These are phyloP conservation scores for Rapana venosa DNA, from an alignment of 2,888 invertebrate genomes.

Conservation along the genomic window DNA sequence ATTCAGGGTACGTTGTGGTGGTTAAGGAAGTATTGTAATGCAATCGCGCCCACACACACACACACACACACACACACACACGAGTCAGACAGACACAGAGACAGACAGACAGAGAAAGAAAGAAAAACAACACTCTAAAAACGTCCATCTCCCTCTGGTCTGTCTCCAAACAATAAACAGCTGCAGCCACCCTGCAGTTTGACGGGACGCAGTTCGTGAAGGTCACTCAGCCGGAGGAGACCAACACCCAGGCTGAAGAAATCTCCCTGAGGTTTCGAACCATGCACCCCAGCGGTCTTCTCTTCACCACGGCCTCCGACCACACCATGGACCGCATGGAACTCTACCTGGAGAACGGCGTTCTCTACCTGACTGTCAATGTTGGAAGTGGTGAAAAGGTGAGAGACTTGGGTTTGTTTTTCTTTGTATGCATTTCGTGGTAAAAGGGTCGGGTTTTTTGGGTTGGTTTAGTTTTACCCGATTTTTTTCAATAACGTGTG, in stretches of 20 bases:
- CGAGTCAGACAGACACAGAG: no score
- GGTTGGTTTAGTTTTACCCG: no score
- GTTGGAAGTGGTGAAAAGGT: constrained; percentile 92
- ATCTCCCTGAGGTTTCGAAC: constrained; percentile 91
- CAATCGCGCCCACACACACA: no score
- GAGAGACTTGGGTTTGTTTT: neutral
- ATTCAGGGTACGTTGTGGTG: no score
- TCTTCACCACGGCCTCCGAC: constrained; percentile 87
- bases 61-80: no score
- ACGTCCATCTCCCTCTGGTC: neutral
- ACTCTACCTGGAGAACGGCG: constrained; percentile 89
- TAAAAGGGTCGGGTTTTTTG: no score
- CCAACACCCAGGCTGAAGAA: constrained; percentile 91
- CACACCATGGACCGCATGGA: constrained; percentile 88
- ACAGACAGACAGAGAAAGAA: neutral
- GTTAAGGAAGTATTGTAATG: no score
- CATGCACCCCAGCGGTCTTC: constrained; percentile 83
- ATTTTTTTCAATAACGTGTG: no score
- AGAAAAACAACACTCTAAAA: neutral
- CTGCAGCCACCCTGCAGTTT: constrained; percentile 90
- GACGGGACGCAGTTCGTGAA: constrained; percentile 94
- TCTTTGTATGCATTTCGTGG: no score
- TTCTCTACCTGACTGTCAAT: constrained; percentile 88
- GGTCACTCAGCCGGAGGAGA: constrained; percentile 85
- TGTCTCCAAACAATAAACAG: constrained; percentile 81